Percentiles rank a stretch among this genome's conserved stretches.
phyloP scores from a whole-genome alignment of 23 tunicate genomes.

The Ascidia mentula region DNA sequence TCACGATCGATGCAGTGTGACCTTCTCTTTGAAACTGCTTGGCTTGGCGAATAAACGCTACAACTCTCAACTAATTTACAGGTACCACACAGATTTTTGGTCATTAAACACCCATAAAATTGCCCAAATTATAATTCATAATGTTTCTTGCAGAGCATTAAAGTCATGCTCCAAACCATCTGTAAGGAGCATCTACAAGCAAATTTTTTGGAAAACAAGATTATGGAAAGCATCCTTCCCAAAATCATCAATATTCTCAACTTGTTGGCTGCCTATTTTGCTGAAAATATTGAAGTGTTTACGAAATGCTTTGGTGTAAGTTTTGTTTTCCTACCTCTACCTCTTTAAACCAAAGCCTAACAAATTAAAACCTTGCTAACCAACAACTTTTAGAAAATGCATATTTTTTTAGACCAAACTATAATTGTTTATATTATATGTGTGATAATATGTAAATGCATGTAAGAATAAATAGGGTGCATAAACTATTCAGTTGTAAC shows the following conservation, averaged over 20 bases:
- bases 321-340: neutral
- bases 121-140: neutral
- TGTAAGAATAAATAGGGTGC: no score
- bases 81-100: neutral
- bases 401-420: no score
- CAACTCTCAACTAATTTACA: neutral
- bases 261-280: conserved; percentile 1
- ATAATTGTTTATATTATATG: no score
- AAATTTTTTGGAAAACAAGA: neutral
- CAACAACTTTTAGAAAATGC: no score
- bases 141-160: conserved; percentile 9
- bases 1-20: no score
- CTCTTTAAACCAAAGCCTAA: no score
- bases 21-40: no score
- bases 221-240: neutral
- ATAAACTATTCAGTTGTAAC: no score
- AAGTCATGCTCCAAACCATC: neutral
- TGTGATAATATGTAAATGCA: no score
- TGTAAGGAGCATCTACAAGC: neutral
- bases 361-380: no score
- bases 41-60: no score
- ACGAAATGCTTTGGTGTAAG: neutral
- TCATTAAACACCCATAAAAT: neutral
- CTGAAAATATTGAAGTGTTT: neutral
- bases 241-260: neutral